These are phyloP conservation scores for Pangasius djambal DNA, from an alignment of 2,797 vertebrate species.

Conservation along the genomic window DNA sequence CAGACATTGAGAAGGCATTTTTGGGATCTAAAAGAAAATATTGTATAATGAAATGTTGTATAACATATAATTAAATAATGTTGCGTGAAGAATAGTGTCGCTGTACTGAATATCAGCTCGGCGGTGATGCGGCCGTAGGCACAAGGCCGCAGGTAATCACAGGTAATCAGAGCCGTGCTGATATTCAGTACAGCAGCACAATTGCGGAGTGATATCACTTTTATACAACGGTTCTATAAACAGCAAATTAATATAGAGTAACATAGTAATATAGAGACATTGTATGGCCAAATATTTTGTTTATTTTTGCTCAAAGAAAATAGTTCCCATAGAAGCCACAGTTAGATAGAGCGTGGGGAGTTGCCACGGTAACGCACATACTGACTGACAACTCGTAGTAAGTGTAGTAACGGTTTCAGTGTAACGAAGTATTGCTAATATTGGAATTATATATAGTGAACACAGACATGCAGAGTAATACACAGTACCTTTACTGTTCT, in stretches of 20 bases:
- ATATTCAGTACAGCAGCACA: neutral
- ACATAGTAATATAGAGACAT: neutral
- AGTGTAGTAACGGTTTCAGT: neutral
- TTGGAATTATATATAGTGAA: neutral
- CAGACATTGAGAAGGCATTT: neutral
- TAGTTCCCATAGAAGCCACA: neutral
- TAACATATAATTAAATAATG: neutral
- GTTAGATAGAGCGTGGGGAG: neutral
- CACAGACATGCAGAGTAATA: neutral
- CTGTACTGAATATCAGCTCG: neutral
- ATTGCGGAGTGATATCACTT: neutral
- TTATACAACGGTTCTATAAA: neutral
- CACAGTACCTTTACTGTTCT: neutral
- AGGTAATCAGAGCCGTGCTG: neutral
- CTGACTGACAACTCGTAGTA: neutral
- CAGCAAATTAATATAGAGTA: neutral
- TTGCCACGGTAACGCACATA: neutral
- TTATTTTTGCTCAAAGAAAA: neutral
- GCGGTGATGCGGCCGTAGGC: neutral
- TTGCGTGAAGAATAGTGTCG: neutral
- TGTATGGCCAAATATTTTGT: neutral
- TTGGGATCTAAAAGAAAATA: neutral
- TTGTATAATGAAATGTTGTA: neutral
- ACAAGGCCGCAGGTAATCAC: neutral
- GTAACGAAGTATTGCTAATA: neutral